Percentiles rank a stretch among this genome's conserved stretches.
Evolutionary conservation across 2,888 invertebrate species (phyloP).

Genomic region (Cybosia mesomella): DNA sequence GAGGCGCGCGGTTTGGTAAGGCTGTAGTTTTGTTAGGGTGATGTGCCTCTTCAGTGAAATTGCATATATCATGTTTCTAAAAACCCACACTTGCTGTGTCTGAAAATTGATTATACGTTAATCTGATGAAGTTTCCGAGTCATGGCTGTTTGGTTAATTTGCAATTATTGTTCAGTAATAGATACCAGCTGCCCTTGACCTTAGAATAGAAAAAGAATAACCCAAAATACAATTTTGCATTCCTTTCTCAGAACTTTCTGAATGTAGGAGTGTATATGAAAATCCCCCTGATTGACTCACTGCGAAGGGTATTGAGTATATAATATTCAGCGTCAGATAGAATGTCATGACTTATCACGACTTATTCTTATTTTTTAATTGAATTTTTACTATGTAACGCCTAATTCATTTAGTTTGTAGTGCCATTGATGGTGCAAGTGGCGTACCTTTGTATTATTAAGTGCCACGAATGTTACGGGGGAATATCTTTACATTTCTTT

Average conservation of each 20-base stretch:
- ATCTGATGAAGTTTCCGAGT: not conserved
- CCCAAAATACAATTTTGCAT: not conserved
- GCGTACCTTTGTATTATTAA: not conserved
- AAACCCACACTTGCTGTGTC: not conserved
- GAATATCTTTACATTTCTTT: not conserved
- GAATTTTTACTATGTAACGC: too few species aligned
- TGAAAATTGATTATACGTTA: not conserved
- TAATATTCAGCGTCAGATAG: not conserved
- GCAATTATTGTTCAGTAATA: too few species aligned
- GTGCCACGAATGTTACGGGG: too few species aligned
- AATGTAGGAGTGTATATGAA: not conserved
- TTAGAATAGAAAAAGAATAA: not conserved
- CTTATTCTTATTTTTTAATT: not conserved
- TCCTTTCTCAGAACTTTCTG: not conserved
- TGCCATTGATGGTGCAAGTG: not conserved
- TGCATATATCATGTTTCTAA: conserved; percentile 55
- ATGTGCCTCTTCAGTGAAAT: conserved; percentile 76
- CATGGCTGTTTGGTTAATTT: not conserved
- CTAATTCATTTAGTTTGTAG: not conserved
- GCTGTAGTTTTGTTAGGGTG: conserved; percentile 76
- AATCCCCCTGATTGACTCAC: not conserved
- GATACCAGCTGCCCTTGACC: not conserved
- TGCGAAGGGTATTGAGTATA: not conserved
- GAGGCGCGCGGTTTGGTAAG: conserved; percentile 58
- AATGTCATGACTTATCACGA: not conserved